Evolutionary conservation across 2,113 vertebrate genomes (phyloP).

Genomic region (Galeopterus variegatus): DNA sequence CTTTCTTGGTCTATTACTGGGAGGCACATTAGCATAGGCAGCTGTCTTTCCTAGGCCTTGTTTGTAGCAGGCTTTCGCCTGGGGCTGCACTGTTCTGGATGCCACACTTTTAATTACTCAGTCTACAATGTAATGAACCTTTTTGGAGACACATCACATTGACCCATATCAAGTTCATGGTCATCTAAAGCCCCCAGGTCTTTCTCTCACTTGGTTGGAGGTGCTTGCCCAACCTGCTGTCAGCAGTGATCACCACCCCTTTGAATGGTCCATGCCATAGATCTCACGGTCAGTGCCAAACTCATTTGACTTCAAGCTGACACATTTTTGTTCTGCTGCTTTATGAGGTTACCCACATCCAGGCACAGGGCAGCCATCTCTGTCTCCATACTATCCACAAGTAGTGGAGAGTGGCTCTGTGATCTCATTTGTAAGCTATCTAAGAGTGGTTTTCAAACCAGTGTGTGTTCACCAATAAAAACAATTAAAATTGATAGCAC

Average conservation of each 20-base stretch:
- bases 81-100: neutral
- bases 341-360: neutral
- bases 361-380: neutral
- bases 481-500: neutral
- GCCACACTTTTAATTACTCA: neutral
- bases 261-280: neutral
- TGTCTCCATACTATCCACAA: neutral
- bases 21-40: neutral
- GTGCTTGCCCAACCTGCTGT: neutral
- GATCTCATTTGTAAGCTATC: neutral
- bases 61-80: neutral
- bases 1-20: neutral
- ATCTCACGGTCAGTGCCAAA: neutral
- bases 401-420: neutral
- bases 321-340: neutral
- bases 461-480: neutral
- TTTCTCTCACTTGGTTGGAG: neutral
- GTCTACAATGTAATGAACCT: neutral
- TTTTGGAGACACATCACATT: neutral
- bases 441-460: neutral
- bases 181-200: neutral
- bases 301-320: constrained; percentile 7
- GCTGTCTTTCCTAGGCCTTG: neutral
- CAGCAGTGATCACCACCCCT: neutral
- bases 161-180: neutral